phyloP scores from a whole-genome alignment of 1,140 invertebrate species.

The Dendroctonus valens region DNA sequence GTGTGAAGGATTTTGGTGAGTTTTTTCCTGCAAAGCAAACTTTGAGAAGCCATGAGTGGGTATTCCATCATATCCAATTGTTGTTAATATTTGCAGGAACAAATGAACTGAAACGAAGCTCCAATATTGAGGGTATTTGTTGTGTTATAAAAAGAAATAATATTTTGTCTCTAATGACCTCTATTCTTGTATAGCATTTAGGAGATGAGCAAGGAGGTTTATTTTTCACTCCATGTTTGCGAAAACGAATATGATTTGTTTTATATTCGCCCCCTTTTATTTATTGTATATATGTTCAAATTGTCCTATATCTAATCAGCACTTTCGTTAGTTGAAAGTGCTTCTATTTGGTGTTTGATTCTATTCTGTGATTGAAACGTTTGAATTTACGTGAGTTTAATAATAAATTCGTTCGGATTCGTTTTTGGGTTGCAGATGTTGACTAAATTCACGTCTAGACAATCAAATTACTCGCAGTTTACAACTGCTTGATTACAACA shows the following conservation, averaged over 20 bases:
- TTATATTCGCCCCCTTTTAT: not conserved
- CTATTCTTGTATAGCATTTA: conserved; percentile 17
- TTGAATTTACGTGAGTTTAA: not conserved
- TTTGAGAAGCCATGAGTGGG: not conserved
- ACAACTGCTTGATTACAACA: no score
- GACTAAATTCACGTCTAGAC: no score
- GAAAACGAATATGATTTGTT: conserved; percentile 5
- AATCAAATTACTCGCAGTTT: no score
- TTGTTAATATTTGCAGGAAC: not conserved
- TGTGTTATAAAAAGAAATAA: conserved; percentile 2
- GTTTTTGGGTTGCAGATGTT: no score
- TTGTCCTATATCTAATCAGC: not conserved
- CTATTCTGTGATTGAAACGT: not conserved
- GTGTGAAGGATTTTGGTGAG: not conserved
- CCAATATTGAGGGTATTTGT: not conserved
- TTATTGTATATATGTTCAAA: conserved; percentile 3
- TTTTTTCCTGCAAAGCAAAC: not conserved
- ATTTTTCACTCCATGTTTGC: conserved; percentile 9
- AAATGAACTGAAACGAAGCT: not conserved
- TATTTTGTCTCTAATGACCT: conserved; percentile 15
- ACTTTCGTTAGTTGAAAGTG: not conserved
- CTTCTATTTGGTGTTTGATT: not conserved
- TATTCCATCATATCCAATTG: not conserved
- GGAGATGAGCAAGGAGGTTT: not conserved
- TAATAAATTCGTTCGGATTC: no score